Percentiles rank a stretch among this genome's conserved stretches.
These are phyloP conservation scores for Mesochorus sp. DNA, from an alignment of 2,888 invertebrate species.

Conservation along the genomic window DNA sequence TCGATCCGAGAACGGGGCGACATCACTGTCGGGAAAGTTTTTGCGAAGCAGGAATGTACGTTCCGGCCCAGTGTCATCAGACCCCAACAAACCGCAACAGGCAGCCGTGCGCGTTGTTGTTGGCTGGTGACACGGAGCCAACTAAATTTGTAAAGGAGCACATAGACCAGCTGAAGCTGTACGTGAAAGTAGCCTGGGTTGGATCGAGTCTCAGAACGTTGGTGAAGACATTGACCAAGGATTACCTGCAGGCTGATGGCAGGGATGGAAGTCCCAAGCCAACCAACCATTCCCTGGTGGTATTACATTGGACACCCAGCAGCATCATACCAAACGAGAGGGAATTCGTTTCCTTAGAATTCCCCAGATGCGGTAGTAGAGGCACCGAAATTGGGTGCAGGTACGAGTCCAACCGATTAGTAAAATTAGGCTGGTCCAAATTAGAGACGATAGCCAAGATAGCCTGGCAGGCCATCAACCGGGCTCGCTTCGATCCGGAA, in stretches of 20 bases:
- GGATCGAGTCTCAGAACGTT: slow-evolving; percentile 84
- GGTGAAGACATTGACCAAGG: slow-evolving; percentile 78
- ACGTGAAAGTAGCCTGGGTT: slow-evolving; percentile 88
- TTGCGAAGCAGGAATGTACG: slow-evolving; percentile 84
- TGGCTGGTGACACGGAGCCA: slow-evolving; percentile 83
- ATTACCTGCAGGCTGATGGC: slow-evolving; percentile 67
- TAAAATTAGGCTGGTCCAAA: slow-evolving; percentile 86
- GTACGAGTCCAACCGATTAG: slow-evolving; percentile 87
- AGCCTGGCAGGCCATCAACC: slow-evolving; percentile 83
- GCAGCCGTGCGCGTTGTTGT: slow-evolving; percentile 78
- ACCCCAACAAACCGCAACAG: slow-evolving; percentile 56
- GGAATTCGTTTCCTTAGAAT: slow-evolving; percentile 84
- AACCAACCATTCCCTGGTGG: slow-evolving; percentile 82
- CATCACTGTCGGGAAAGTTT: slow-evolving; percentile 82
- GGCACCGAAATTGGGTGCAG: slow-evolving; percentile 84
- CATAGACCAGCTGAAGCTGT: slow-evolving; percentile 85
- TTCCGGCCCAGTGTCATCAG: slow-evolving; percentile 85
- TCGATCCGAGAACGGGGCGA: slow-evolving; percentile 70
- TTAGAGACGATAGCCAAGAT: slow-evolving; percentile 83
- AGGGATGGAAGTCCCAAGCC: not conserved
- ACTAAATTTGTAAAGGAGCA: slow-evolving; percentile 85
- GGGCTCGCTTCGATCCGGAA: slow-evolving; percentile 83
- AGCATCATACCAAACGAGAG: slow-evolving; percentile 83
- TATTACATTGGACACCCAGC: slow-evolving; percentile 88
- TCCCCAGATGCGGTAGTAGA: slow-evolving; percentile 84